Base-by-base conservation (phyloP, 2,797 vertebrate species). In the Silurus lanzhouensis region DNA sequence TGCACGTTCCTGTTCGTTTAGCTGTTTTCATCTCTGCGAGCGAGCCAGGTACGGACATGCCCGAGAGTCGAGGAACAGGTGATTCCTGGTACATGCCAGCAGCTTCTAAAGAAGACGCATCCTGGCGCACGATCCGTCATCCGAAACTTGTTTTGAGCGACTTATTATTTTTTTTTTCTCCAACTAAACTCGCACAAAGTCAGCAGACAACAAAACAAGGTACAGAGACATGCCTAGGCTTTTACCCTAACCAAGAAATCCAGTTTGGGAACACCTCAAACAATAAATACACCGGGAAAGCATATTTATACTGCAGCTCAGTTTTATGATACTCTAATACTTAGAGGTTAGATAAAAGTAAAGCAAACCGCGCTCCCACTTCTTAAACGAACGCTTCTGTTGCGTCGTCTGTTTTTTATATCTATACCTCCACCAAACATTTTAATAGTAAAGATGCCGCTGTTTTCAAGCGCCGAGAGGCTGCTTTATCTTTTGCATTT, bases 11-110 rank as follows among this genome's bases (percentile, higher is more conserved):
- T 88, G 81, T 60, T 25, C 5, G 48, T 55, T 77, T 14, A 15
- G 57, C 46, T 71, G 57, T 52, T 72, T 64, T 48, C 38, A 48
- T 57, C 52, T 27, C 48, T 22, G n/a, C 8, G 14, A 61, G 31
- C 5, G 38, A 66, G 52, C 63, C 71, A 58, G 71, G 84, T 76
- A 70, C n/a, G 38, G 72, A 38, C 85, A 52, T 77, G 63, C 70
- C 74, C 55, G n/a, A 82, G 63, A n/a, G 38, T 48, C 48, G 52
- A 77, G 20, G 72, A 82, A 86, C 63, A 63, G 84, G 71, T 76
- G 71, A 82, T 58, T 63, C 71, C 70, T 60, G 70, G 70, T 12
- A 81, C n/a, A n/a, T 19, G 19, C 61, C 27, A 44, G 4, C 57
- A 15, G 19, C 76, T 71, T 85, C 66, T 46, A 72, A 9, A 52